Percentiles rank a stretch among this genome's conserved stretches.
Evolutionary conservation across 2,797 vertebrate genomes (phyloP).

Genomic region (Poeciliopsis turneri): DNA sequence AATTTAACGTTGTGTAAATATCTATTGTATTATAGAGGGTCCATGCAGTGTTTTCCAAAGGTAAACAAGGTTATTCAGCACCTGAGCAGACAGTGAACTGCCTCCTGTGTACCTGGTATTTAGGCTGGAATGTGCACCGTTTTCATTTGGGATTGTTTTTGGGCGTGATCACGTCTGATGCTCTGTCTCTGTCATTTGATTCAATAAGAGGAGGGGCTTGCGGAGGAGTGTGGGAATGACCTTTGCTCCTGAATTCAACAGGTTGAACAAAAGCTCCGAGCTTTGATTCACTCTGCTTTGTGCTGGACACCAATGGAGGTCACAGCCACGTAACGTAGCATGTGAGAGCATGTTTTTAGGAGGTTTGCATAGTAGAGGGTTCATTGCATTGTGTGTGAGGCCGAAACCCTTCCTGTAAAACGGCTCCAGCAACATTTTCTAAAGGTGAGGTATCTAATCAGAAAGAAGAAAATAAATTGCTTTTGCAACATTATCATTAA

Average conservation of each 20-base stretch:
- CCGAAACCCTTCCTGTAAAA: conserved; percentile 27
- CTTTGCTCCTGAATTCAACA: conserved; percentile 73
- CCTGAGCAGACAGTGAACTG: conserved; percentile 2
- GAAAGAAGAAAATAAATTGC: not conserved
- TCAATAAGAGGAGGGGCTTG: conserved; percentile 45
- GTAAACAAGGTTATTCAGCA: conserved; percentile 8
- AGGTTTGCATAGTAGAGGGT: conserved; percentile 2
- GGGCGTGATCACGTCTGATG: conserved; percentile 38
- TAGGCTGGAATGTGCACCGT: conserved; percentile 25
- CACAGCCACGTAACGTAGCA: conserved; percentile 52
- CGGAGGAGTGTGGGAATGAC: conserved; percentile 68
- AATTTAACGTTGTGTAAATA: not conserved
- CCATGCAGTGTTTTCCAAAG: conserved; percentile 5
- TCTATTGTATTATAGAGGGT: not conserved
- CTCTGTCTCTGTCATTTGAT: conserved; percentile 36
- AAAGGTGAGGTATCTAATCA: not conserved
- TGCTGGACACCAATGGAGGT: conserved; percentile 57
- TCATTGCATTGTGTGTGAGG: not conserved
- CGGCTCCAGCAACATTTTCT: conserved; percentile 39
- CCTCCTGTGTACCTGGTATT: conserved; percentile 26
- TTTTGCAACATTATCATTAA: not conserved
- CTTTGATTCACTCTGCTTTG: conserved; percentile 41
- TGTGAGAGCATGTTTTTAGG: conserved; percentile 20
- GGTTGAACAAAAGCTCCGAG: conserved; percentile 70
- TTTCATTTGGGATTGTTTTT: conserved; percentile 16